Conservation (phyloP, 2,888 invertebrate genomes). For the Drosophila atripex region DNA sequence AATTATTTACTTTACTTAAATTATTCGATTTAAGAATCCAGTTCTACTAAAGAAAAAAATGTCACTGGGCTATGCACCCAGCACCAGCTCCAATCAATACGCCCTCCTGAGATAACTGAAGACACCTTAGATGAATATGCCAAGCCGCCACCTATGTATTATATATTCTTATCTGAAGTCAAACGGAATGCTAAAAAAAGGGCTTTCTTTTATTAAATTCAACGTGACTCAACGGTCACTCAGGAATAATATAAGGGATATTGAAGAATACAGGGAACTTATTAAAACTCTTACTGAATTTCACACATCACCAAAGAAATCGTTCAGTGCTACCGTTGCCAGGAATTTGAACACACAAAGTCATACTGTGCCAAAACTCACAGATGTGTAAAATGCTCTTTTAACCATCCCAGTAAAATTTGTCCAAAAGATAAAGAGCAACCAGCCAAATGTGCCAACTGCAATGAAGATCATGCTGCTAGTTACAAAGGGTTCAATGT, state of each 20-base stretch:
- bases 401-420: slow-evolving; percentile 25
- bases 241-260: slow-evolving; percentile 5
- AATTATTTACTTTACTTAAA: no score
- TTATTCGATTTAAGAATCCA: no score
- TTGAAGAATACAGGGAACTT: slow-evolving; percentile 10
- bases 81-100: no score
- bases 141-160: slow-evolving; percentile 24
- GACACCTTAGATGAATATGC: neutral
- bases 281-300: slow-evolving; percentile 8
- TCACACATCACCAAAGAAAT: slow-evolving; percentile 27
- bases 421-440: no score
- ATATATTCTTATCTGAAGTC: slow-evolving; percentile 23
- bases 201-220: no score
- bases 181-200: slow-evolving; percentile 8
- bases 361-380: slow-evolving; percentile 24
- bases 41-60: no score
- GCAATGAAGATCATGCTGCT: slow-evolving; percentile 28
- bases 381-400: slow-evolving; percentile 38
- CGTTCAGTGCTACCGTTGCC: slow-evolving; percentile 35
- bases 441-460: slow-evolving; percentile 24
- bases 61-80: no score
- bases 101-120: no score
- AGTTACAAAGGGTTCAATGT: no score
- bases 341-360: slow-evolving; percentile 41
- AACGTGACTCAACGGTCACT: no score